Conservation (phyloP, 2,888 invertebrate species). For the Drosophila demipolita region DNA sequence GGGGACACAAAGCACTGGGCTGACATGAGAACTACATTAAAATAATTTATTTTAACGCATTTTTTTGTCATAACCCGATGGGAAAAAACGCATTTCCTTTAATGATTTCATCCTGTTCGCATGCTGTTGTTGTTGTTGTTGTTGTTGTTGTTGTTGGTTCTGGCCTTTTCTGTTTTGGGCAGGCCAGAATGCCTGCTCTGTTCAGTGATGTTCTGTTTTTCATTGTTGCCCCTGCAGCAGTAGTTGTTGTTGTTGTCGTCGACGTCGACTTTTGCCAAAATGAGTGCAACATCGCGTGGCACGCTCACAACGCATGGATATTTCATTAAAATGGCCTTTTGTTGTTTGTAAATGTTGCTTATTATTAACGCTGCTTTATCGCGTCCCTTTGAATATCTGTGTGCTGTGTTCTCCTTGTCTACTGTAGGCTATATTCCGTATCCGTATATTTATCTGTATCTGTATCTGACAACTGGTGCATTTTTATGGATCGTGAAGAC, state of each 20-base stretch:
- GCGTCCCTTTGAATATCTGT: conserved; percentile 48
- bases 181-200: conserved; percentile 23
- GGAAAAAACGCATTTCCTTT: conserved; percentile 81
- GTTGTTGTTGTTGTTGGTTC: conserved; percentile 32
- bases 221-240: conserved; percentile 36
- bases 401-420: background rate
- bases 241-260: background rate
- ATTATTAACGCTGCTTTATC: conserved; percentile 77
- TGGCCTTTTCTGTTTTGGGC: conserved; percentile 9
- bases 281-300: conserved; percentile 57
- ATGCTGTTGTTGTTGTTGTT: conserved; percentile 47
- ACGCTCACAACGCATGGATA: conserved; percentile 73
- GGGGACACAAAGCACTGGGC: conserved; percentile 39
- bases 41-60: conserved; percentile 83
- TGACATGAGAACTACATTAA: conserved; percentile 84
- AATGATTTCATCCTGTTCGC: conserved; percentile 79
- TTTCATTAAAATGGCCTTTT: conserved; percentile 81
- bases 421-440: conserved; percentile 1
- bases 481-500: conserved; percentile 69
- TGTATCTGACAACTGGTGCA: conserved; percentile 59
- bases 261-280: conserved; percentile 35
- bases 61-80: conserved; percentile 81
- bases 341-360: conserved; percentile 81
- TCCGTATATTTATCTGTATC: conserved; percentile 8
- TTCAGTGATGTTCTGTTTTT: conserved; percentile 30